phyloP scores from a whole-genome alignment of 2,113 vertebrate species.

The Poicephalus gulielmi region DNA sequence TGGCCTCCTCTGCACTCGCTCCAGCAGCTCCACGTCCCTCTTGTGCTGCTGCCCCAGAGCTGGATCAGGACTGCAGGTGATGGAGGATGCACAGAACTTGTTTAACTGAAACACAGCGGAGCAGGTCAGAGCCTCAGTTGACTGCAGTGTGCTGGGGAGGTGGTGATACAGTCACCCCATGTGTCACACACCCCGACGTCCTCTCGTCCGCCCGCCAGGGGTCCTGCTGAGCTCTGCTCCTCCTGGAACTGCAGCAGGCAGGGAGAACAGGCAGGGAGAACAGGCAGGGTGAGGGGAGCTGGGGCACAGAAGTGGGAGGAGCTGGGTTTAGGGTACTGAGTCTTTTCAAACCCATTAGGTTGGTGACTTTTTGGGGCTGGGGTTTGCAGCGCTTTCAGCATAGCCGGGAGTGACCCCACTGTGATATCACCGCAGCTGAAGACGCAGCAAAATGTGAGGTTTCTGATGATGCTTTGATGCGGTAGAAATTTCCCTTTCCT shows the following conservation, averaged over 20 bases:
- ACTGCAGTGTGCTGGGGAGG: accelerated
- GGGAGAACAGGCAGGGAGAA: background rate
- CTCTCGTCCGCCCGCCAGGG: background rate
- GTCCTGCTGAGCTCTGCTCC: background rate
- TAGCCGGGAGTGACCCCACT: background rate
- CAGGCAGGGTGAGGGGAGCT: background rate
- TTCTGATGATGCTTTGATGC: background rate
- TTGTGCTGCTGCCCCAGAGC: background rate
- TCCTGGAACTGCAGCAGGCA: background rate
- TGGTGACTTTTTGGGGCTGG: background rate
- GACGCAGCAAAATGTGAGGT: background rate
- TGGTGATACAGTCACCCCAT: accelerated
- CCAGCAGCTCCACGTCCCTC: background rate
- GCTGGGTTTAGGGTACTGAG: background rate
- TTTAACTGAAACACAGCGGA: background rate
- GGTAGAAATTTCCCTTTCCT: background rate
- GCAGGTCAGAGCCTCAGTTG: background rate
- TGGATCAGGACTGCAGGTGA: background rate
- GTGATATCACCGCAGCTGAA: accelerated
- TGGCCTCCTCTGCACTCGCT: background rate
- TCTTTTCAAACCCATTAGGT: background rate
- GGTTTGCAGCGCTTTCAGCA: background rate
- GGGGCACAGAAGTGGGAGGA: background rate
- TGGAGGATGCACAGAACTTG: background rate
- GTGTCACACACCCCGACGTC: background rate